Percentiles rank a stretch among this genome's conserved stretches.
phyloP scores from a whole-genome alignment of 2,797 vertebrate species.

The Micromesistius poutassou region DNA sequence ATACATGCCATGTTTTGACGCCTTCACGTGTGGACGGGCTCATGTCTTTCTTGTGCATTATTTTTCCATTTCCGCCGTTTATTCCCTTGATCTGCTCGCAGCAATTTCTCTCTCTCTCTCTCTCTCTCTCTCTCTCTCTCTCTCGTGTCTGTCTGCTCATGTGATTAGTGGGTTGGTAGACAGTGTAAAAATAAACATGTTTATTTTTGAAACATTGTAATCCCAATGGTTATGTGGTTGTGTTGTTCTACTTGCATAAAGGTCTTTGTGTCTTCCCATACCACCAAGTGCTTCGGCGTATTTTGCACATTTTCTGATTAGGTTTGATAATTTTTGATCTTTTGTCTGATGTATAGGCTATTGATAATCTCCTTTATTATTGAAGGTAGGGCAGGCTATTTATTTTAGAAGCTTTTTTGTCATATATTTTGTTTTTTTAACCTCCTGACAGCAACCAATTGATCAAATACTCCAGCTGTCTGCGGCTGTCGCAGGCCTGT shows the following conservation, averaged over 20 bases:
- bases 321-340: background rate
- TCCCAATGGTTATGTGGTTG: background rate
- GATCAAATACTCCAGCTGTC: too few species aligned
- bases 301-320: background rate
- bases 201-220: background rate
- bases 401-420: too few species aligned
- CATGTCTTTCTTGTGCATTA: background rate
- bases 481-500: too few species aligned
- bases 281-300: background rate
- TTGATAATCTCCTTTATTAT: background rate
- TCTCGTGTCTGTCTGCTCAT: background rate
- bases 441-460: too few species aligned
- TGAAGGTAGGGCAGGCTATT: too few species aligned
- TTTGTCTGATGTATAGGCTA: background rate
- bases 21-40: background rate
- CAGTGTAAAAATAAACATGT: conserved; percentile 5
- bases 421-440: too few species aligned
- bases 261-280: background rate
- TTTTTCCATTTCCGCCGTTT: background rate
- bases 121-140: background rate
- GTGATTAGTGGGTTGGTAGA: background rate
- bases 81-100: background rate
- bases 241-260: background rate
- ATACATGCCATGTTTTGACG: background rate
- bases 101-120: background rate